Base-by-base conservation (phyloP, 2,113 vertebrate genomes). In the Forbesichthys papilliferus region DNA sequence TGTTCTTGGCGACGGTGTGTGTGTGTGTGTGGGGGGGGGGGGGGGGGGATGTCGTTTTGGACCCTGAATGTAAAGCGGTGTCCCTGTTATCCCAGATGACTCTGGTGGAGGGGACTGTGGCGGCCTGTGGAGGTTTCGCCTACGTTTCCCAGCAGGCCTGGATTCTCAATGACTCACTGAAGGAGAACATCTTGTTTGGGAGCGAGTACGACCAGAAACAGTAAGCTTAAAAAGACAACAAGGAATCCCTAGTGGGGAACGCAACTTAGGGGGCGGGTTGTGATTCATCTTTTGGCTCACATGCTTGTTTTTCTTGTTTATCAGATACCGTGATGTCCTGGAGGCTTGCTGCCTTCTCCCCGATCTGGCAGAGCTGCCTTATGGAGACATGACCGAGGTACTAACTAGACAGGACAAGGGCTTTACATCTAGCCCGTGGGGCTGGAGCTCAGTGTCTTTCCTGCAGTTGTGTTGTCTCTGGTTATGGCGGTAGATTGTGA, bases 381-480 rank as follows among this genome's bases (percentile, higher is more conserved):
- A 87, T 56, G 90, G 93, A 55, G 94, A 95, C 77, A 93, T 94
- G 92, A 94, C 94, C 47, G 94, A 95, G 93, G 94, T 94, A 89
- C 79, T 48, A 34, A 42, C 36, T 54, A 11, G 14, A 13, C 9
- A 3, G 20, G 3, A 1, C 9, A 2, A 20, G 27, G 27, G 27
- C 27, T 27, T 27, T 27, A 27, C 27, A 27, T 27, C 54, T 3
- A 20, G 9, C 54, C 16, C 14, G 4, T n/a, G 14, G 18, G 54
- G 54, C 27, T 13, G 52, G 3, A n/a, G 52, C 16, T 12, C 9
- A 10, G 16, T 9, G 16, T 42, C 36, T 42, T 42, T 42, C 36
- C 36, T 42, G 36, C 36, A 42, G 4, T 42, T 8, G 54, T 1
- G 54, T 18, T 16, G 54, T 56, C 20, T 13, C 16, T 9, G 54